Conservation (phyloP, 2,888 invertebrate species). For the Agonopterix alstromeriana region DNA sequence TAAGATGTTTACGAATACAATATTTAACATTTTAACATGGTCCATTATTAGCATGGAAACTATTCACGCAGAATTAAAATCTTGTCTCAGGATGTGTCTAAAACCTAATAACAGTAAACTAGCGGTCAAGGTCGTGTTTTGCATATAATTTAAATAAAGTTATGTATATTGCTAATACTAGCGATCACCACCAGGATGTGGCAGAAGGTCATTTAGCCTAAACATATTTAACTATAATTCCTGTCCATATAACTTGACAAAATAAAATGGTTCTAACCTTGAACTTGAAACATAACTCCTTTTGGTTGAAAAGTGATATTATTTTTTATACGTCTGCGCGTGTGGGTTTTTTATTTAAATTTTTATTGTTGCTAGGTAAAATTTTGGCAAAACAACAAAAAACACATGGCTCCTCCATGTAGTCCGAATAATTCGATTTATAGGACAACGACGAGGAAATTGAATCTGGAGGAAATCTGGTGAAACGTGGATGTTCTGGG, state of each 20-base stretch:
- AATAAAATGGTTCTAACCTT: constrained; percentile 21
- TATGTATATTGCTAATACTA: constrained; percentile 24
- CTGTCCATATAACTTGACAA: not conserved
- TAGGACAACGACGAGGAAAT: too few relatives aligned
- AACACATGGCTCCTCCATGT: too few relatives aligned
- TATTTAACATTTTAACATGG: too few relatives aligned
- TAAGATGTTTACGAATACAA: too few relatives aligned
- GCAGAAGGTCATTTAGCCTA: constrained; percentile 42
- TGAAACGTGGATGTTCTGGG: too few relatives aligned
- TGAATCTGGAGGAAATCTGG: too few relatives aligned
- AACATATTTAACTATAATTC: constrained; percentile 10
- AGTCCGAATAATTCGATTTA: too few relatives aligned
- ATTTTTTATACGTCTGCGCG: not conserved
- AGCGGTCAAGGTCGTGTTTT: constrained; percentile 49
- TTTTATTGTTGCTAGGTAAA: not conserved
- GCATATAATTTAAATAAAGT: constrained; percentile 25
- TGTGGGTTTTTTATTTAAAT: not conserved
- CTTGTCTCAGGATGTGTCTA: not conserved
- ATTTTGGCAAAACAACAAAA: not conserved
- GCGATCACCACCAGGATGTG: constrained; percentile 3
- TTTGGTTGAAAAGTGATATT: not conserved
- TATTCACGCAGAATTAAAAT: not conserved
- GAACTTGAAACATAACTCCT: constrained; percentile 31
- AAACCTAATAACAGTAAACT: constrained; percentile 20
- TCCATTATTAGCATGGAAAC: too few relatives aligned